Percentiles rank a stretch among this genome's conserved stretches.
phyloP scores from a whole-genome alignment of 2,888 invertebrate species.

The Drosophila birchii region DNA sequence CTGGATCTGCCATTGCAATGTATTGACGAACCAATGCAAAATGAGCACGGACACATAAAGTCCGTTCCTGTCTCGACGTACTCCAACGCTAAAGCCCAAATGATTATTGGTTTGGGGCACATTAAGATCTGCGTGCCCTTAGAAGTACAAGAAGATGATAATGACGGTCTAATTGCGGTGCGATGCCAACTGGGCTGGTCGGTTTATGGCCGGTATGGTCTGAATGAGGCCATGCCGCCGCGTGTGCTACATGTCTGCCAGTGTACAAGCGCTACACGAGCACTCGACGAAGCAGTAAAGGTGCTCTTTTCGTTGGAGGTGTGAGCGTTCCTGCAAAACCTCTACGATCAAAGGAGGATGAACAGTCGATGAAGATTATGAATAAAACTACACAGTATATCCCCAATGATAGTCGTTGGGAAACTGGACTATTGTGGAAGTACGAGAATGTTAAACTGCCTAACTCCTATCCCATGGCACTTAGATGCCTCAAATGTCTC shows the following conservation, averaged over 20 bases:
- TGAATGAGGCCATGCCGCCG: neutral
- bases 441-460: neutral
- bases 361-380: too few relatives aligned
- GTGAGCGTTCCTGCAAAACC: too few relatives aligned
- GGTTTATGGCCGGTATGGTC: too few relatives aligned
- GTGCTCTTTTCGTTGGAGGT: too few relatives aligned
- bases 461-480: neutral
- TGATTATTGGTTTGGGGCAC: neutral
- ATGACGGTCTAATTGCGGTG: too few relatives aligned
- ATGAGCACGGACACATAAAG: neutral
- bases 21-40: neutral
- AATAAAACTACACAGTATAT: neutral
- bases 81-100: neutral
- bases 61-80: neutral
- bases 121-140: neutral
- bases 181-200: too few relatives aligned
- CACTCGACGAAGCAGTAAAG: too few relatives aligned
- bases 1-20: neutral
- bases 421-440: neutral
- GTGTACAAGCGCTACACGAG: neutral
- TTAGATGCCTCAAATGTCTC: neutral
- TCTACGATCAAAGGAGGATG: too few relatives aligned
- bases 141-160: too few relatives aligned
- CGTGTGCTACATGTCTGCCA: neutral
- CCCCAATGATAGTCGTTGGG: too few relatives aligned